Conservation (phyloP, 2,888 invertebrate species). For the Craniophora ligustri region DNA sequence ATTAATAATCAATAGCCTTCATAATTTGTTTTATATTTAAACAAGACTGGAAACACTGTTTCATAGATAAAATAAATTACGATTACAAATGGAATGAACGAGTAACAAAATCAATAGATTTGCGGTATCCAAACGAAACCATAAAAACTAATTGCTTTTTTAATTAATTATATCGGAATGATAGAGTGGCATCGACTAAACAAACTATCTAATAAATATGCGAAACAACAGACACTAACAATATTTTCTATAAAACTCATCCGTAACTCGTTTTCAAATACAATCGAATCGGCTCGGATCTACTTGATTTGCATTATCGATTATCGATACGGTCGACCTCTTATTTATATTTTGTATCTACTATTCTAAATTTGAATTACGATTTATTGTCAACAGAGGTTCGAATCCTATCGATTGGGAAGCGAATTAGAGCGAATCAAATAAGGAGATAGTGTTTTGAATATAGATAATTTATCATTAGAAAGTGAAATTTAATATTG, state of each 20-base stretch:
- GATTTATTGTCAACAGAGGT: constrained; percentile 37
- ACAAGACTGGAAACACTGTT: too few species aligned
- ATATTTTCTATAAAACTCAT: constrained; percentile 7
- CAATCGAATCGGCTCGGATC: constrained; percentile 14
- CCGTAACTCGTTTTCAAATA: constrained; percentile 18
- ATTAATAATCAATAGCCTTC: too few species aligned
- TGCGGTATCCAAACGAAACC: constrained; percentile 12
- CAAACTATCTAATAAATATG: constrained; percentile 17
- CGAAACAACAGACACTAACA: background rate
- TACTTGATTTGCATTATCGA: constrained; percentile 27
- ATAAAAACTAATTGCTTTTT: constrained; percentile 28
- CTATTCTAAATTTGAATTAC: constrained; percentile 23
- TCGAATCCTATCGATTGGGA: constrained; percentile 33
- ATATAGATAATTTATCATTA: constrained; percentile 38
- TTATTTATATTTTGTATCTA: constrained; percentile 39
- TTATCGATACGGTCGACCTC: constrained; percentile 31
- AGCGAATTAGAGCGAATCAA: constrained; percentile 43
- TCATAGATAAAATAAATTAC: too few species aligned
- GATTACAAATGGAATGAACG: constrained; percentile 1
- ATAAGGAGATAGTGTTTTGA: constrained; percentile 36
- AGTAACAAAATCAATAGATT: constrained; percentile 21
- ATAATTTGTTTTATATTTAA: too few species aligned
- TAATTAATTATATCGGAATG: constrained; percentile 30
- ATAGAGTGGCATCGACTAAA: constrained; percentile 9
- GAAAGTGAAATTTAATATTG: constrained; percentile 42